These are phyloP conservation scores for Neomorphus geoffroyi DNA, from an alignment of 2,797 vertebrate genomes.

Conservation along the genomic window DNA sequence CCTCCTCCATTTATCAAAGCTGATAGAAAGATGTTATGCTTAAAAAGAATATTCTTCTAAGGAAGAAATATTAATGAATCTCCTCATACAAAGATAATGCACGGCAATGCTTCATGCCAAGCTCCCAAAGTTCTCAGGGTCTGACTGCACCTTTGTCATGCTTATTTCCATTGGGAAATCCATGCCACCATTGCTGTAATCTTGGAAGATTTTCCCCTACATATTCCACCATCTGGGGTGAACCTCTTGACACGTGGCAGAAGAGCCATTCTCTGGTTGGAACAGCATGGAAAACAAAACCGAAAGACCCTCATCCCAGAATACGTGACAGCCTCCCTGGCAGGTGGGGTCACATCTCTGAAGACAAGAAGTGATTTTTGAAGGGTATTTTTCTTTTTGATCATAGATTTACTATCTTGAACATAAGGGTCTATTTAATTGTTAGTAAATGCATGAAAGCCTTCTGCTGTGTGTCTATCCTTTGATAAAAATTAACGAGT, in stretches of 20 bases:
- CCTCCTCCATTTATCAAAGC: neutral
- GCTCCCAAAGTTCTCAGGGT: neutral
- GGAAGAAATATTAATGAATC: neutral
- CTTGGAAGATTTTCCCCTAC: neutral
- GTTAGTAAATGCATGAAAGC: neutral
- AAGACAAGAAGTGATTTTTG: neutral
- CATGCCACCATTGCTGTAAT: neutral
- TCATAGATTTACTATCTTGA: neutral
- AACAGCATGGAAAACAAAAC: neutral
- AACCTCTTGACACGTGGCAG: neutral
- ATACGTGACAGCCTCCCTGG: neutral
- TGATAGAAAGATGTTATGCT: neutral
- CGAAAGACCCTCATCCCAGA: neutral
- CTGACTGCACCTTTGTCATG: neutral
- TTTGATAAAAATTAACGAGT: neutral
- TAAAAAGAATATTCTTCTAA: neutral
- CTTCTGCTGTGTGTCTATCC: neutral
- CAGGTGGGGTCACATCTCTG: neutral
- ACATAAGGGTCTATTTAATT: neutral
- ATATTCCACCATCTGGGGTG: neutral
- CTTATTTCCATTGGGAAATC: neutral
- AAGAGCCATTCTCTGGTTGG: neutral
- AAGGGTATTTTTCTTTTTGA: neutral
- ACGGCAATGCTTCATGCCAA: neutral
- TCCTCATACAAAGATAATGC: neutral